A percentile compares a stretch with the other conserved stretches of the same genome.
These are phyloP conservation scores for Euborellia annulipes DNA, from an alignment of 1,140 invertebrate genomes.

Conservation along the genomic window DNA sequence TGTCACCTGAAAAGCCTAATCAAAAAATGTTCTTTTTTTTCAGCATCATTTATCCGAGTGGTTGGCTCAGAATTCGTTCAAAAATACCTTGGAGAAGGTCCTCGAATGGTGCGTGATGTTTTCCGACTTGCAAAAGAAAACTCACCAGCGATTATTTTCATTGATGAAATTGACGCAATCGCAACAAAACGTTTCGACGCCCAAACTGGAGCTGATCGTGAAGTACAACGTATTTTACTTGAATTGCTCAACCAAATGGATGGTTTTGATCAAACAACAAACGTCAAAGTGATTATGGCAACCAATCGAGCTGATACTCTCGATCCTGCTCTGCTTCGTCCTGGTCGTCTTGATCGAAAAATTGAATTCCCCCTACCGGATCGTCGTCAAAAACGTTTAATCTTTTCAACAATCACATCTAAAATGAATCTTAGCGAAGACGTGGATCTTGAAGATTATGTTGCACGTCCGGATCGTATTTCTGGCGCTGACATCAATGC, in stretches of 20 bases:
- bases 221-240: conserved; percentile 95
- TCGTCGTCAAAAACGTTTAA: conserved; percentile 89
- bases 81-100: conserved; percentile 97
- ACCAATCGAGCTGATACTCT: conserved; percentile 97
- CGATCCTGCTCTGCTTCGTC: conserved; percentile 91
- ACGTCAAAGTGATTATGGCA: conserved; percentile 99
- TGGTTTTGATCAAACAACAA: conserved; percentile 99
- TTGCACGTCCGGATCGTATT: conserved; percentile 94
- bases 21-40: conserved; percentile 20
- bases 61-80: conserved; percentile 99
- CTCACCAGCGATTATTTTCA: conserved; percentile 97
- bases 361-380: conserved; percentile 99
- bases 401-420: conserved; percentile 94
- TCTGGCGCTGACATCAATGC: conserved; percentile 99
- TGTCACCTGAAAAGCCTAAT: no score
- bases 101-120: conserved; percentile 97
- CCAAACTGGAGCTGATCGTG: conserved; percentile 96
- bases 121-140: conserved; percentile 98
- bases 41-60: conserved; percentile 92
- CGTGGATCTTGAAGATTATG: conserved; percentile 97
- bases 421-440: conserved; percentile 99
- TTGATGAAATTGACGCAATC: conserved; percentile 98
- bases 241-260: conserved; percentile 99
- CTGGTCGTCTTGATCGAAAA: conserved; percentile 94
- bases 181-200: conserved; percentile 98